Evolutionary conservation across 2,113 vertebrate genomes (phyloP).

Genomic region (Cephalopholis sonnerati): DNA sequence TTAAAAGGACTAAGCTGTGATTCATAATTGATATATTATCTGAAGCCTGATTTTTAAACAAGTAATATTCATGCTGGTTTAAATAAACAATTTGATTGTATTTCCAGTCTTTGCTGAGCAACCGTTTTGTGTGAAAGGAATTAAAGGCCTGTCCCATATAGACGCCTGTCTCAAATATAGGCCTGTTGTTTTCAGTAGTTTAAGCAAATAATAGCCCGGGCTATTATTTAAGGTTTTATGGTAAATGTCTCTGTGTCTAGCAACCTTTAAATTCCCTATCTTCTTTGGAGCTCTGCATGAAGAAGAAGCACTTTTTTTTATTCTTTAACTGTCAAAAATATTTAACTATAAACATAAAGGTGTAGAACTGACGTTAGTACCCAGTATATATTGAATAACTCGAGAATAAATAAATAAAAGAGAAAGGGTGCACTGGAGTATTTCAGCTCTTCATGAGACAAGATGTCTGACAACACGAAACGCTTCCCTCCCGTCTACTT

Average conservation of each 20-base stretch:
- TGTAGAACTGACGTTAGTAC: not conserved
- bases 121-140: too few relatives aligned
- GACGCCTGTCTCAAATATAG: too few relatives aligned
- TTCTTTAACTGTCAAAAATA: not conserved
- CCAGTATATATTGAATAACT: not conserved
- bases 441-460: not conserved
- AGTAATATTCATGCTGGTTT: too few relatives aligned
- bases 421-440: not conserved
- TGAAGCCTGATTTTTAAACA: too few relatives aligned
- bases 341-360: not conserved
- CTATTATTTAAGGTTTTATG: too few relatives aligned
- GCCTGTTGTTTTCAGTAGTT: too few relatives aligned
- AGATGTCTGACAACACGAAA: slow-evolving; percentile 34
- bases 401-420: not conserved
- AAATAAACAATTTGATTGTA: too few relatives aligned
- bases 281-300: not conserved
- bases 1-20: too few relatives aligned
- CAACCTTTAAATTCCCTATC: not conserved
- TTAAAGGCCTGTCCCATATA: too few relatives aligned
- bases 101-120: too few relatives aligned
- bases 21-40: too few relatives aligned
- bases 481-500: not conserved
- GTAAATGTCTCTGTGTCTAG: not conserved
- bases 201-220: too few relatives aligned
- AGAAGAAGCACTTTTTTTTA: not conserved